Evolutionary conservation across 2,888 invertebrate species (phyloP), one percentile per base, ranked within the genome.

Genomic region (Thereva nobilitata): DNA sequence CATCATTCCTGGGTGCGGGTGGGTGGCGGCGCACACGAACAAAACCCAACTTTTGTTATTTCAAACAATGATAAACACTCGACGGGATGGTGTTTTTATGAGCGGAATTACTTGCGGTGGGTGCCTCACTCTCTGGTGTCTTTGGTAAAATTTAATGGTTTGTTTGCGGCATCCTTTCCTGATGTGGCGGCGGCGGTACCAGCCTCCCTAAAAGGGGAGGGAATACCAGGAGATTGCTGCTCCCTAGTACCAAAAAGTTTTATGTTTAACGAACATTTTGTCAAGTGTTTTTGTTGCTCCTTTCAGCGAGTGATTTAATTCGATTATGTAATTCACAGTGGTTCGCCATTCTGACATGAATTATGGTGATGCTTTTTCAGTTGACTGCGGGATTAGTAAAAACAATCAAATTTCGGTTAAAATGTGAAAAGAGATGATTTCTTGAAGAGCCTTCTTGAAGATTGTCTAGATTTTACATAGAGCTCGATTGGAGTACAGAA

Each of bases 11-110:
- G 12, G 47, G 47, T 23, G 23, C 23, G 23, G 23, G 23, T 23
- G 23, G 23, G 23, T 23, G 23, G 23, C 23, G 23, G 23, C 23
- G 23, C 45, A 35, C 50, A 23, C 40, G 23, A 52, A 35, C 35
- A 52, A 57, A 55, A 49, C 57, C 66, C 56, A 50, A 66, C 66
- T 44, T 23, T 67, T 67, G 64, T 67, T 67, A 65, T 67, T 69
- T 59, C 64, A 67, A 69, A 69, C 64, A 65, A 67, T 64, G 69
- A 69, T 69, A 69, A 69, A 69, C 69, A 69, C 69, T 69, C 67
- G 69, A 67, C 69, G 67, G 61, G 59, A 67, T 69, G 69, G 69
- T 69, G 69, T 69, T 69, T 69, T 69, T 69, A 64, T 69, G 67
- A 67, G 49, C 49, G 54, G 64, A 68, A 69, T 69, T 69, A 69